Base-by-base conservation (phyloP, 2,113 vertebrate species). In the Peromyscus californicus region DNA sequence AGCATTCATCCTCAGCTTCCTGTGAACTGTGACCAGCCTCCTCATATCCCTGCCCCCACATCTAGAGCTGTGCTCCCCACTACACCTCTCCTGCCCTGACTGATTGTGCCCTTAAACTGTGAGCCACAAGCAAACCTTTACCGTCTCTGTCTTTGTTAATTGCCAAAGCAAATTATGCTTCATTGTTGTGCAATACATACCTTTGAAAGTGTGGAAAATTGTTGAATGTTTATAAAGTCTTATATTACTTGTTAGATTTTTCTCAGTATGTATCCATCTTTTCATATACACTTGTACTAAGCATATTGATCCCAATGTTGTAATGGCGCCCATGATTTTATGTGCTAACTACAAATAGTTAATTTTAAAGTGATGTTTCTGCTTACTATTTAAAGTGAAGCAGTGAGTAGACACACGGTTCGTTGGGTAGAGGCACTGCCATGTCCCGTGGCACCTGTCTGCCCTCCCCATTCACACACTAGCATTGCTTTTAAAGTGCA, bases 191-290 rank as follows among this genome's bases (percentile, higher is more conserved):
- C 21, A 48, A 42, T 61, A 29, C 31, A 26, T 57, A 79, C 91
- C 72, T 91, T 57, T 59, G 26, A 85, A 80, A 80, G 12, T 13
- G 22, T 59, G 15, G 31, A 57, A 6, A 91, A 84, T 31, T 45
- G 61, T 65, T 79, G 15, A 33, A 33, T 79, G 76, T 9, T 84
- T 72, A 51, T 80, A 89, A 85, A 79, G 39, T 61, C 39, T 89
- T 22, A 54, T 45, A 33, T 51, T 29, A 36, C 45, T 84, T 89
- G 51, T 24, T 29, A 74, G 65, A 93, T 54, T 91, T 91, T 94
- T 89, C 84, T 89, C 72, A 85, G 70, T 31, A n/a, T 51, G 19
- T 31, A 36, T 93, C 39, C 59, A 80, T 70, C 91, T 93, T 45
- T 76, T 92, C 21, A 70, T 74, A 83, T 11, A 54, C 26, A 85